phyloP scores from a whole-genome alignment of 2,888 invertebrate genomes.

The Cetonia aurata region DNA sequence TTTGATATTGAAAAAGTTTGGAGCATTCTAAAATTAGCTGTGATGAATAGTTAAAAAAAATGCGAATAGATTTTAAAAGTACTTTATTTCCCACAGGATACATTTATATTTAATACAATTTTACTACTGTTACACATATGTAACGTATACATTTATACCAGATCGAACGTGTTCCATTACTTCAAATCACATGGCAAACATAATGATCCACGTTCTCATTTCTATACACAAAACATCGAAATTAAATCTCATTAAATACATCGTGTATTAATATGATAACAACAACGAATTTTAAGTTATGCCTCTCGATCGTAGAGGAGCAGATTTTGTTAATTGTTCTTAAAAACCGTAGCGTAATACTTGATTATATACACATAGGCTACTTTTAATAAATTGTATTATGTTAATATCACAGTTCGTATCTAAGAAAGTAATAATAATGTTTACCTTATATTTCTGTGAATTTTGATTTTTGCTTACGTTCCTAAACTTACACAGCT shows the following conservation, averaged over 20 bases:
- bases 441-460: slow-evolving; percentile 6
- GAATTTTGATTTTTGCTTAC: slow-evolving; percentile 20
- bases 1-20: no score
- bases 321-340: neutral
- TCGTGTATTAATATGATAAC: slow-evolving; percentile 26
- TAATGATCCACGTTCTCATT: slow-evolving; percentile 15
- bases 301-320: slow-evolving; percentile 3
- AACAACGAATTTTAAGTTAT: slow-evolving; percentile 9
- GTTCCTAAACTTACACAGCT: neutral
- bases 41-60: neutral
- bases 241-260: slow-evolving; percentile 9
- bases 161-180: slow-evolving; percentile 14
- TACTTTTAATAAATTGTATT: slow-evolving; percentile 36
- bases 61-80: slow-evolving; percentile 14
- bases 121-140: slow-evolving; percentile 2
- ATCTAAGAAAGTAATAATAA: slow-evolving; percentile 25
- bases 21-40: neutral
- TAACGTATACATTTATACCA: slow-evolving; percentile 15
- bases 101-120: slow-evolving; percentile 36
- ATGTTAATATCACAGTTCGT: slow-evolving; percentile 55
- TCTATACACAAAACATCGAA: slow-evolving; percentile 29
- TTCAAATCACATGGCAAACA: neutral
- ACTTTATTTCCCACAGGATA: slow-evolving; percentile 22
- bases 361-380: slow-evolving; percentile 47
- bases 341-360: slow-evolving; percentile 25